phyloP scores from a whole-genome alignment of 2,113 vertebrate species.

The Stigmatopora nigra region DNA sequence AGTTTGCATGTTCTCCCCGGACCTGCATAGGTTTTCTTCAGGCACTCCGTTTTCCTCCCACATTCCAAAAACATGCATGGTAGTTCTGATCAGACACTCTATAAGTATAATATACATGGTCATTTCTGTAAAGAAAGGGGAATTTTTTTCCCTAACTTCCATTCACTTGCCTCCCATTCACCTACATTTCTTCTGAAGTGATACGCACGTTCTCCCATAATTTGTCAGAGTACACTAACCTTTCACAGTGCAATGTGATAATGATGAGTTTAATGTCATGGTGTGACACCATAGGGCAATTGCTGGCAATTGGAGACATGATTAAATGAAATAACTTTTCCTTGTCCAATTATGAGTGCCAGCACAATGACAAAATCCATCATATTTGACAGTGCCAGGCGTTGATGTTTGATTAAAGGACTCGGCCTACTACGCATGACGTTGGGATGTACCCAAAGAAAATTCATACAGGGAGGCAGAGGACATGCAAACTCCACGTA shows the following conservation, averaged over 20 bases:
- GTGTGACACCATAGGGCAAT: constrained; percentile 24
- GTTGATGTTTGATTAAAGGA: not conserved
- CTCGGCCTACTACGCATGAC: no score
- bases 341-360: constrained; percentile 37
- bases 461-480: no score
- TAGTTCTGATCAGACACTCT: no score
- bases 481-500: no score
- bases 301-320: constrained; percentile 42
- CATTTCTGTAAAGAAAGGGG: no score
- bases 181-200: constrained; percentile 11
- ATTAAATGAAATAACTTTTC: constrained; percentile 49
- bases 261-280: constrained; percentile 45
- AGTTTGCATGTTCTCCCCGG: no score
- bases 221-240: constrained; percentile 43
- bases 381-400: constrained; percentile 12
- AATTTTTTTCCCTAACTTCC: constrained; percentile 1
- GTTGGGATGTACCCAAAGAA: no score
- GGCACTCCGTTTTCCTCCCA: no score
- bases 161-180: not conserved
- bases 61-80: no score
- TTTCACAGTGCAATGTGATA: constrained; percentile 42
- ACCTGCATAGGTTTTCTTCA: no score
- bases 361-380: constrained; percentile 19
- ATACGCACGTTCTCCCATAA: constrained; percentile 17
- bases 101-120: no score